phyloP scores from a whole-genome alignment of 1,140 invertebrate species.

The Penaeus japonicus region DNA sequence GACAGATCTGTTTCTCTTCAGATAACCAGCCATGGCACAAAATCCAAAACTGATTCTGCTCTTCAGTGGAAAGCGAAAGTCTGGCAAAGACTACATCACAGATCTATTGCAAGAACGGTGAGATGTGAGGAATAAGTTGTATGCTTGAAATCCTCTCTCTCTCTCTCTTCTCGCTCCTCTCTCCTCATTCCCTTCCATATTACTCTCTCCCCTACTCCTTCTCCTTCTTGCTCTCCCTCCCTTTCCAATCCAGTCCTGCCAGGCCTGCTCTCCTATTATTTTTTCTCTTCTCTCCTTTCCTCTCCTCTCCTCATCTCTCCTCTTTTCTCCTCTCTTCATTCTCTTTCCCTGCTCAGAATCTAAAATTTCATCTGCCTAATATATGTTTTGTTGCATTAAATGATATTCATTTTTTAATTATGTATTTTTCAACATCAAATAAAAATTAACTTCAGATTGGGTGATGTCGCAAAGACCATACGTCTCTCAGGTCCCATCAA shows the following conservation, averaged over 20 bases:
- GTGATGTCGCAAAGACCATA: conserved; percentile 71
- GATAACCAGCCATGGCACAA: neutral
- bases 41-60: conserved; percentile 64
- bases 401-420: neutral
- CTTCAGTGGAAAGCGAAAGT: conserved; percentile 68
- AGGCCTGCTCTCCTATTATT: too few relatives aligned
- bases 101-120: conserved; percentile 62
- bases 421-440: neutral
- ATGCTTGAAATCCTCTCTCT: neutral
- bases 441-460: conserved; percentile 67
- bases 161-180: neutral
- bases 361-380: neutral
- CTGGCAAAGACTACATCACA: conserved; percentile 68
- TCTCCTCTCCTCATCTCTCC: neutral
- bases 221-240: neutral
- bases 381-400: neutral
- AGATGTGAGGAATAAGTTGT: neutral
- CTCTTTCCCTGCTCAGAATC: too few relatives aligned
- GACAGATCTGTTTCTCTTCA: neutral
- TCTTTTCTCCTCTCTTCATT: too few relatives aligned
- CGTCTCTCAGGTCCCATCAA: conserved; percentile 86
- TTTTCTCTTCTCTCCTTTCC: neutral
- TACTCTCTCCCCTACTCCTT: neutral
- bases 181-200: neutral
- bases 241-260: too few relatives aligned